These are phyloP conservation scores for Drosophila meridiana DNA, from an alignment of 2,888 invertebrate genomes.

Conservation along the genomic window DNA sequence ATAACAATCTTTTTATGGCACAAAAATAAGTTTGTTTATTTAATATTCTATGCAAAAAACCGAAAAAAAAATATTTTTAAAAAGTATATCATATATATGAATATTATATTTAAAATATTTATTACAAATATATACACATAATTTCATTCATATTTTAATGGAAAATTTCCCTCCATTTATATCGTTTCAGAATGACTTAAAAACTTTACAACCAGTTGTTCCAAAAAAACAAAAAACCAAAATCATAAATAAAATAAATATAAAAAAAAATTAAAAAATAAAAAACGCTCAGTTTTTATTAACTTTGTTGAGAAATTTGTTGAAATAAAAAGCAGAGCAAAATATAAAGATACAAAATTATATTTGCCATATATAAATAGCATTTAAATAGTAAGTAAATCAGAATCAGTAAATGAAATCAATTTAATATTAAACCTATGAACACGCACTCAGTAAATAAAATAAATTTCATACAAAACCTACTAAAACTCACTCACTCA, in stretches of 20 bases:
- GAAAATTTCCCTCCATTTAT: neutral
- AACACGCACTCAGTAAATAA: constrained; percentile 15
- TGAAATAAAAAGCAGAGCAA: constrained; percentile 39
- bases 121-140: neutral
- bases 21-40: too few relatives aligned
- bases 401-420: constrained; percentile 61
- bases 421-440: constrained; percentile 50
- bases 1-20: too few relatives aligned
- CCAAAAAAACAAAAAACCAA: constrained; percentile 13
- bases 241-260: constrained; percentile 25
- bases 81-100: too few relatives aligned
- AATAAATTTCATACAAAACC: constrained; percentile 1
- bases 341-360: constrained; percentile 37
- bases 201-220: constrained; percentile 29
- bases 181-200: constrained; percentile 60
- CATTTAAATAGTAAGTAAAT: constrained; percentile 62
- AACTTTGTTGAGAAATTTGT: constrained; percentile 65
- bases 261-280: constrained; percentile 20
- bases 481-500: constrained; percentile 6
- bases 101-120: too few relatives aligned
- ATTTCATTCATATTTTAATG: neutral
- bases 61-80: neutral
- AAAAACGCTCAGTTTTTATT: constrained; percentile 51
- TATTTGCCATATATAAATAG: constrained; percentile 57
- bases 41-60: too few relatives aligned